Evolutionary conservation across 2,113 vertebrate species (phyloP), one percentile per base, ranked within the genome.

Genomic region (Picathartes gymnocephalus): DNA sequence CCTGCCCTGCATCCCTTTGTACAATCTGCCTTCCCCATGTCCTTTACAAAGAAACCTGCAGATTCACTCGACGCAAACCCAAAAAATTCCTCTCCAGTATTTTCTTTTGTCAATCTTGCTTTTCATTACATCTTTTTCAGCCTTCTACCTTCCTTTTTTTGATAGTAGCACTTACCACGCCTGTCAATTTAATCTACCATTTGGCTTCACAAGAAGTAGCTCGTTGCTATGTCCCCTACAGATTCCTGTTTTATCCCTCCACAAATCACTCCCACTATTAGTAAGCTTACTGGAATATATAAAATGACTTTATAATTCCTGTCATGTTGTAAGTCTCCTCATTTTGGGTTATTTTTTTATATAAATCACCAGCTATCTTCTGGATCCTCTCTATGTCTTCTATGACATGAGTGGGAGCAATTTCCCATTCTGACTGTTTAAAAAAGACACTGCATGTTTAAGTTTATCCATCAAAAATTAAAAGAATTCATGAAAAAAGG

Each of bases 1-100:
- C 10, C n/a, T 11, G 3, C 3, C 20, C n/a, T 0, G 0, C 13
- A 17, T 33, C 39, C 14, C 19, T 70, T 73, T 2, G 2, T 8
- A 42, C 10, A 39, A 42, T 16, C 31, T 57, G 28, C 14, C 21
- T 62, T 92, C 39, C 24, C n/a, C 23, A 35, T 1, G 8, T 54
- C n/a, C 56, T 33, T 22, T 64, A 70, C 65, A 79, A 81, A 61
- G 45, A 70, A 92, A 66, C n/a, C 21, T 71, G 23, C 27, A 84
- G 30, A 81, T 47, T 33, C 40, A 19, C 42, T 70, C 37, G 28
- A 51, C 1, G 1, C 51, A 78, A 90, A 91, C n/a, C 11, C 27
- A 93, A 71, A 50, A 62, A 84, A 51, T 14, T 68, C 18, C 40
- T 20, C 27, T 56, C 53, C 40, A 24, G 10, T 20, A n/a, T 48